Base-by-base conservation (phyloP, 1,140 invertebrate species). In the Drosophila arizonae region DNA sequence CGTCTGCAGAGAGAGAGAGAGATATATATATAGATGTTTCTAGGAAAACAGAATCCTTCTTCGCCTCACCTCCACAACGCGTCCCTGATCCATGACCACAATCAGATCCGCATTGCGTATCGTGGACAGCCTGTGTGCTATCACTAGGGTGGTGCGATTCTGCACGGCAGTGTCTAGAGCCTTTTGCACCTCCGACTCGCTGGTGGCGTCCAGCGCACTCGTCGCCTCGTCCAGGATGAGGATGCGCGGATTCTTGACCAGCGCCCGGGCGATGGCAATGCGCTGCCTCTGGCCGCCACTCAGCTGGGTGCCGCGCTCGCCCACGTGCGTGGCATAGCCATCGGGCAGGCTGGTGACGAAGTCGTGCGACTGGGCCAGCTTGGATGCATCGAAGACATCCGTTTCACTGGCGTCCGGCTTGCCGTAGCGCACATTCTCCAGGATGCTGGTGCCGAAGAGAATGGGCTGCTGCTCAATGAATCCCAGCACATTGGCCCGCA, bases 401-500 rank as follows among this genome's bases (percentile, higher is more conserved):
- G 93, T 93, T 90, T 95, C 94, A 10, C 92, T 93, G 9, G 95
- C 95, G 62, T 94, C 93, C 3, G 94, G 96, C 92, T 94, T 96
- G 0, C 97, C 97, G 90, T 98, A 99, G 63, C 97, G 93, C 65
- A 99, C 99, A 92, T 99, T 99, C 93, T 99, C 98, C 92, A 94
- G 93, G 9, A 99, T 95, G n/a, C 95, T 95, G 6, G 97, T 97
- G 17, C 96, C 97, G 93, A 99, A 99, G 46, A 99, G 90, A 60
- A 98, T 94, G 1, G 98, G 98, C 91, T 99, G 97, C 92, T 99
- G 98, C 91, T 97, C 97, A 60, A 99, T 98, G 64, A 97, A 95
- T 3, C 97, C 98, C 51, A 99, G 94, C 9, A 95, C 95, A 43
- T 94, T 93, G 54, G 96, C 95, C 43, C 98, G 93, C 26, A 99